These are phyloP conservation scores for Todiramphus saurophagus DNA, from an alignment of 2,113 vertebrate genomes.

Conservation along the genomic window DNA sequence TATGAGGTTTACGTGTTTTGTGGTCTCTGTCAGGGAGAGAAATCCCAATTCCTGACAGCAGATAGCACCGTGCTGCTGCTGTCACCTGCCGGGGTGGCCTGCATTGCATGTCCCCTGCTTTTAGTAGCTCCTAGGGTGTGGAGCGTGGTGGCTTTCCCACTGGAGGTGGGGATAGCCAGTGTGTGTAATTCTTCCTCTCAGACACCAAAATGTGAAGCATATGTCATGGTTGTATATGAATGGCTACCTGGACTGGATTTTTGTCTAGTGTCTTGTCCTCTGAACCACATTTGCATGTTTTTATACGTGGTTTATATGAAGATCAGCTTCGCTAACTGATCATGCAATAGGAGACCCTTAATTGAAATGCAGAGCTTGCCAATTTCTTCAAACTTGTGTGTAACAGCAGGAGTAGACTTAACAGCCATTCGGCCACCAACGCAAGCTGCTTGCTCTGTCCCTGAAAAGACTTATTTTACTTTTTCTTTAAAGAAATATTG, in stretches of 20 bases:
- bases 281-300: neutral
- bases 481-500: neutral
- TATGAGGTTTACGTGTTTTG: no score
- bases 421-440: neutral
- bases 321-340: neutral
- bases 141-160: neutral
- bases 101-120: rapidly evolving
- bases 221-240: neutral
- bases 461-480: neutral
- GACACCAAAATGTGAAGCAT: neutral
- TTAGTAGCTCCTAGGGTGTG: neutral
- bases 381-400: neutral
- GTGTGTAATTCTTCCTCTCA: neutral
- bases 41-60: neutral
- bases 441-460: neutral
- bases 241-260: neutral
- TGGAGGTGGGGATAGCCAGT: neutral
- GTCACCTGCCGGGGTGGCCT: neutral
- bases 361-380: neutral
- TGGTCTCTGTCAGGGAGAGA: neutral
- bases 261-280: neutral
- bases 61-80: neutral
- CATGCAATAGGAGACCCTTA: neutral
- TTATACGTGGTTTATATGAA: neutral
- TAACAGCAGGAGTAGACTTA: neutral